Conservation (phyloP, 2,113 vertebrate species). For the Chascanopsetta lugubris region DNA sequence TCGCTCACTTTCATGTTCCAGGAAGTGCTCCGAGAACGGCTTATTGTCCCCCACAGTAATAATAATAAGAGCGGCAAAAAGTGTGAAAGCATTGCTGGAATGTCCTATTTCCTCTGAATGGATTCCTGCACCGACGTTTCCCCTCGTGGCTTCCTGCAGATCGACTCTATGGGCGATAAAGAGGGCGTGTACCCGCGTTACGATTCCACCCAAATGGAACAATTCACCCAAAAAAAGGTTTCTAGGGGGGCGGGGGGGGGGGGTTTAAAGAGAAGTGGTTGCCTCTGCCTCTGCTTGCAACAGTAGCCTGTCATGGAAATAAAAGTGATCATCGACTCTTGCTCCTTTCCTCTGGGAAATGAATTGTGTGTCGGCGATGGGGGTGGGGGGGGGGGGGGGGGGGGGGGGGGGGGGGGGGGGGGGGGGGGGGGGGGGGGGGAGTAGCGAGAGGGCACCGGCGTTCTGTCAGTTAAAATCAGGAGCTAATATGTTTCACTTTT, state of each 20-base stretch:
- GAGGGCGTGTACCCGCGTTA: conserved; percentile 65
- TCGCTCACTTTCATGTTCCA: conserved; percentile 69
- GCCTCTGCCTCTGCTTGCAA: conserved; percentile 43
- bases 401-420: conserved; percentile 47
- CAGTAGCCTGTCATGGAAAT: conserved; percentile 49
- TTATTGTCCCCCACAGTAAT: conserved; percentile 66
- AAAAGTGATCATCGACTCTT: conserved; percentile 44
- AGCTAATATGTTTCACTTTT: conserved; percentile 85
- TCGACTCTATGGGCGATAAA: conserved; percentile 64
- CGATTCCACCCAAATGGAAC: conserved; percentile 64
- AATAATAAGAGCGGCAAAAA: conserved; percentile 72
- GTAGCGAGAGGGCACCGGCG: conserved; percentile 52
- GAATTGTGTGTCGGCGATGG: conserved; percentile 27
- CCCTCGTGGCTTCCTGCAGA: conserved; percentile 63
- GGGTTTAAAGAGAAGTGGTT: conserved; percentile 21
- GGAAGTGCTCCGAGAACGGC: conserved; percentile 63
- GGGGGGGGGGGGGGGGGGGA: conserved; percentile 38
- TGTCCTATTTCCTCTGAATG: conserved; percentile 73
- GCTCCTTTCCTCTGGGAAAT: conserved; percentile 52
- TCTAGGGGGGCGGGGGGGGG: no score
- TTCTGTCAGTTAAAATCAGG: conserved; percentile 80
- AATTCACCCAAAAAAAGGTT: conserved; percentile 40
- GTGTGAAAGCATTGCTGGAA: conserved; percentile 75
- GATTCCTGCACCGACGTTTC: conserved; percentile 68
- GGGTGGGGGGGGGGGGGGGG: conserved; percentile 46